Conservation (phyloP, 1,140 invertebrate species). For the Lutraria rhynchaena region DNA sequence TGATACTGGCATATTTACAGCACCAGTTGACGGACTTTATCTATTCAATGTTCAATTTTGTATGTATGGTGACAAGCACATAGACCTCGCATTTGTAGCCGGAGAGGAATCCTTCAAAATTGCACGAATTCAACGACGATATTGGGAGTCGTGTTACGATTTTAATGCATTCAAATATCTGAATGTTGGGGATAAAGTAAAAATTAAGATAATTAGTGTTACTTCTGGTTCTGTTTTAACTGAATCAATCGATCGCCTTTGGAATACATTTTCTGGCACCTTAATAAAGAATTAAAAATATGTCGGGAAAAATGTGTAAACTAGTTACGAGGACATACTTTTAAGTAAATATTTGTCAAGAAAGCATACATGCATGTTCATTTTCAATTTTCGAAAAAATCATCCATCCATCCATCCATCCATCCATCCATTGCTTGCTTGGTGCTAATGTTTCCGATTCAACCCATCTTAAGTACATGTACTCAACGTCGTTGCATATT, state of each 20-base stretch:
- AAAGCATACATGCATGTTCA: no score
- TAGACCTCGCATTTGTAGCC: conserved; percentile 8
- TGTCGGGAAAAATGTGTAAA: no score
- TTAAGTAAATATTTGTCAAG: no score
- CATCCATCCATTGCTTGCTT: no score
- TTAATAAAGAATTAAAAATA: neutral
- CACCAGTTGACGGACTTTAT: neutral
- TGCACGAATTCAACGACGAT: neutral
- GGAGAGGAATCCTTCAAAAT: neutral
- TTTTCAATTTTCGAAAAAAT: no score
- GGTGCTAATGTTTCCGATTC: no score
- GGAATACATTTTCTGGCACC: conserved; percentile 7
- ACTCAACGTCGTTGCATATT: no score
- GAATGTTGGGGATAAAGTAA: neutral
- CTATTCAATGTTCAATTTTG: neutral
- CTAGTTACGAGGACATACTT: no score
- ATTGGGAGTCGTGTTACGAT: neutral
- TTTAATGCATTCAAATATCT: neutral
- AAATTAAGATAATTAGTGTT: neutral
- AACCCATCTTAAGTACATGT: no score
- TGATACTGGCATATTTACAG: conserved; percentile 12
- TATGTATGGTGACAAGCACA: neutral
- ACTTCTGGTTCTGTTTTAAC: neutral
- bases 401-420: no score
- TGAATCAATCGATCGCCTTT: neutral